Percentiles rank a stretch among this genome's conserved stretches.
Conservation (phyloP, 2,113 vertebrate genomes). For the Lathamus discolor region DNA sequence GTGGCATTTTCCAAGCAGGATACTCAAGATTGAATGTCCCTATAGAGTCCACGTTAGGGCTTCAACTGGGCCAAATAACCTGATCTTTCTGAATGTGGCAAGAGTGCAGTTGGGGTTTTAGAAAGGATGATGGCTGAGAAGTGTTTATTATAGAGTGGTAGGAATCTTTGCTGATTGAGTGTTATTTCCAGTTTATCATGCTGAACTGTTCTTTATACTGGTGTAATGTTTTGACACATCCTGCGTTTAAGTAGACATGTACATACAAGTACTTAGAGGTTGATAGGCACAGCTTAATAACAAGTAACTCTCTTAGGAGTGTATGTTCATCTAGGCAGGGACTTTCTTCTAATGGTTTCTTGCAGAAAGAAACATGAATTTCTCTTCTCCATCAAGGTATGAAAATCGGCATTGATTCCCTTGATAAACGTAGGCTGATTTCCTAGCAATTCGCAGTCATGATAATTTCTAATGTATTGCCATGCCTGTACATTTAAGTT, state of each 20-base stretch:
- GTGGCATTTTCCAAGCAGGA: background rate
- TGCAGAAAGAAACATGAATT: background rate
- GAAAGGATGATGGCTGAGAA: background rate
- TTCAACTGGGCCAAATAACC: background rate
- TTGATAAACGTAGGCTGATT: background rate
- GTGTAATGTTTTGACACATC: background rate
- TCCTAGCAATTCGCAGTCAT: background rate
- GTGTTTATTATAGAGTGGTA: background rate
- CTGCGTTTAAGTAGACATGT: fast-evolving
- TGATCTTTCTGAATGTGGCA: background rate
- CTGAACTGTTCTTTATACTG: background rate
- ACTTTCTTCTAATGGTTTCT: background rate
- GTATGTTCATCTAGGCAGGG: background rate
- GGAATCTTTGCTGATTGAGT: background rate
- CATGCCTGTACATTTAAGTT: background rate
- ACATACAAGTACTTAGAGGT: background rate
- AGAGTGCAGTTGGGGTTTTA: background rate
- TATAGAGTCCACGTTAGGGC: background rate
- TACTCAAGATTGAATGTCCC: background rate
- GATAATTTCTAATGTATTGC: background rate
- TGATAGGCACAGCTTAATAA: background rate
- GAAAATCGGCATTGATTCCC: background rate
- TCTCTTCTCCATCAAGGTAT: background rate
- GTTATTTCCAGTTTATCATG: background rate
- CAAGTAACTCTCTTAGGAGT: background rate